Base-by-base conservation (phyloP, 1,140 invertebrate genomes). In the Drosophila teissieri region DNA sequence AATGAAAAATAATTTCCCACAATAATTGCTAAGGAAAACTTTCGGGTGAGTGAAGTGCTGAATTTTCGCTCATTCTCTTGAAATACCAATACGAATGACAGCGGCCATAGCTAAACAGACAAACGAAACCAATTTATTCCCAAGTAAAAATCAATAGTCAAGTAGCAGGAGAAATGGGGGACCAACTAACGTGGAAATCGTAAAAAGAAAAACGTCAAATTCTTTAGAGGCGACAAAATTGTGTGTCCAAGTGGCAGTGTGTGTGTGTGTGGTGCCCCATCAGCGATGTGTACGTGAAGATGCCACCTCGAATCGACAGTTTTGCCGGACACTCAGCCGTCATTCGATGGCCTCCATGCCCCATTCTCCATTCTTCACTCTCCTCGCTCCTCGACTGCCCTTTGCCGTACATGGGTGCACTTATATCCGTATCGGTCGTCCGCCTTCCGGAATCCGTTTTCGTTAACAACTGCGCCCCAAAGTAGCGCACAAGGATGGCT, bases 81-180 rank as follows among this genome's bases (percentile, higher is more conserved):
- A 48, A 49, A 52, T 74, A 51, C 53, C 53, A 72, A 49, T 36
- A 52, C 7, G 40, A 42, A 39, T 62, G 75, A 73, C 54, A 73
- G 48, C 55, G 67, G 44, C 49, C 64, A 78, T 11, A 53, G 74
- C 74, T 68, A 52, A 51, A 60, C 84, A 78, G 84, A 89, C 84
- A 88, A 88, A 88, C 84, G 84, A 88, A 88, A 88, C 80, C 84
- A 89, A 88, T 88, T 88, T 88, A 88, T 88, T 89, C 84, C 74
- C 73, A 84, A 88, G 84, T 88, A 84, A 88, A 88, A 88, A 88
- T 88, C 84, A 88, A 88, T 89, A 88, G 80, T 51, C 65, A 84
- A 69, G 64, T 57, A 27, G 49, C 17, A 42, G 42, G 22, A 27
- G n/a, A 22, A 7, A 19, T 12, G 36, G 34, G 62, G 55, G 45